Evolutionary conservation across 2,888 invertebrate genomes (phyloP), one percentile per base, ranked within the genome.

Genomic region (Hololepta plana): DNA sequence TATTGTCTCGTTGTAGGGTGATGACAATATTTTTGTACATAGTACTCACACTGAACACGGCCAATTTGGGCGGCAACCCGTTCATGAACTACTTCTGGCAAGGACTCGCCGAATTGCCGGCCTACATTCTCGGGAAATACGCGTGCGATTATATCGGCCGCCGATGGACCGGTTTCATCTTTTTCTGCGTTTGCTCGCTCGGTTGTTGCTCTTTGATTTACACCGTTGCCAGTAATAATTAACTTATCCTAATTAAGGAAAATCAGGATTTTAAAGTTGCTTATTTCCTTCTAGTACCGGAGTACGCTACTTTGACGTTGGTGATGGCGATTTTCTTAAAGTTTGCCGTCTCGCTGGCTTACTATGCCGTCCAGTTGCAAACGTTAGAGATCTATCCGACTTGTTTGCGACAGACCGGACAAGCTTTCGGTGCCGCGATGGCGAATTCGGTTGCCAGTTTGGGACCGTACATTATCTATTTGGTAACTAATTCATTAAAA

Each of bases 311-410:
- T 58, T n/a, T n/a, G n/a, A n/a, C n/a, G n/a, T n/a, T 24, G 5
- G 15, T 46, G 9, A 38, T 65, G 23, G 51, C 57, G 6, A 48
- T 62, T 14, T 45, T 57, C 14, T 56, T 61, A 30, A 64, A 66
- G 43, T 55, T 67, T 35, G 51, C 56, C 12, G 55, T 63, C 28
- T 63, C 65, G 3, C 42, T 67, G 12, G 55, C 63, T 4, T 69
- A 64, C 44, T 67, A 67, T 38, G 55, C 63, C 10, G 60, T 62
- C 13, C 64, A 61, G 40, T 49, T 73, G 27, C 63, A 72, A 34
- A 62, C 65, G 29, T 60, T 72, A 45, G 73, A 74, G 48, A 55
- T 70, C 11, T 72, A 69, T 45, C 73, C 73, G 8, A 73, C 73
- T 0, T 66, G 66, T 37, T 51, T 72, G 15, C 53, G 74, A 12